phyloP scores from a whole-genome alignment of 2,113 vertebrate genomes.

The Cercopithecus mona region DNA sequence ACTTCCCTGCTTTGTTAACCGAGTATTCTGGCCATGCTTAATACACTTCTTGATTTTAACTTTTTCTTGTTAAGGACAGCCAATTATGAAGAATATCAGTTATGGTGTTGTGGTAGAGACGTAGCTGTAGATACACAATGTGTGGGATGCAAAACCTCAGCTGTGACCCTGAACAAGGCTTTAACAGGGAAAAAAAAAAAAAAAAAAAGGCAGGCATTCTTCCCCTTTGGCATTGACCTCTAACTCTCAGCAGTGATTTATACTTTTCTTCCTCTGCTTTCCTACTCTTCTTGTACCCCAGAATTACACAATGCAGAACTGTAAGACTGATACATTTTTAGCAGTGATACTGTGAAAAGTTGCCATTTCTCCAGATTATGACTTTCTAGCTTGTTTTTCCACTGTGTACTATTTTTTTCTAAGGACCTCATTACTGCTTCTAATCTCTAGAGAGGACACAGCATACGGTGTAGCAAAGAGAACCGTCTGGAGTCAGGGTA shows the following conservation, averaged over 20 bases:
- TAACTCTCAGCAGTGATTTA: constrained; percentile 12
- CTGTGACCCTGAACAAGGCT: neutral
- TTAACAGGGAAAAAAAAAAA: neutral
- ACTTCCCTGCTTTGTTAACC: neutral
- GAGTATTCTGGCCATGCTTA: neutral
- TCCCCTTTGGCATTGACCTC: neutral
- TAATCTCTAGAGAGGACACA: neutral
- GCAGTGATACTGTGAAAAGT: neutral
- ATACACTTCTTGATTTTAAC: neutral
- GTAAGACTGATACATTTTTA: constrained; percentile 26
- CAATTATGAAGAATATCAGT: neutral
- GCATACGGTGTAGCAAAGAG: neutral
- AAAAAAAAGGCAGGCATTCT: neutral
- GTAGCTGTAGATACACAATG: neutral
- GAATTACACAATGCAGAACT: constrained; percentile 16
- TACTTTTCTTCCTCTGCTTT: neutral
- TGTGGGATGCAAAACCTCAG: neutral
- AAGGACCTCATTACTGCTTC: constrained; percentile 10
- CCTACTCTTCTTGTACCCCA: neutral
- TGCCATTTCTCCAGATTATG: constrained; percentile 29
- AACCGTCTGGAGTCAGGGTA: neutral
- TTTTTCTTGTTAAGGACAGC: neutral
- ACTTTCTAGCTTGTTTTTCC: neutral
- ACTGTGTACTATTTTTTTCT: neutral
- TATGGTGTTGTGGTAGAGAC: neutral